phyloP scores from a whole-genome alignment of 37 sponge, comb jelly and placozoan species.

The Petrosia ficiformis region DNA sequence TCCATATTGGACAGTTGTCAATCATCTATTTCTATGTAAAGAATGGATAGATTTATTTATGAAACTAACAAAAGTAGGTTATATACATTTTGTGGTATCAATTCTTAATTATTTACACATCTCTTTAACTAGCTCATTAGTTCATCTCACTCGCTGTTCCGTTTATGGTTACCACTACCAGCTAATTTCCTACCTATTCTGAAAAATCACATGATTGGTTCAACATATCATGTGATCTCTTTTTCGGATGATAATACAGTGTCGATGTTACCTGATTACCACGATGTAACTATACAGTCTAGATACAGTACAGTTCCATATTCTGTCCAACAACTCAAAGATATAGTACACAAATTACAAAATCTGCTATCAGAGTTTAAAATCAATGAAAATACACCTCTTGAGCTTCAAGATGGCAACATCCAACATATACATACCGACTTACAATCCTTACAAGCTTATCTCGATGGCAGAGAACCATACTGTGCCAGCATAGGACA shows the following conservation, averaged over 20 bases:
- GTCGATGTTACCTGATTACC: not conserved
- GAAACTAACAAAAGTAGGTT: conserved; percentile 1
- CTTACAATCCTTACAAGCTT: no score
- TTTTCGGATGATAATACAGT: not conserved
- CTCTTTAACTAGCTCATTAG: no score
- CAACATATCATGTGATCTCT: not conserved
- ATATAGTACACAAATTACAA: not conserved
- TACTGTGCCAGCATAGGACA: no score
- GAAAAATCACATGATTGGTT: not conserved
- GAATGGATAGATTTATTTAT: conserved; percentile 1
- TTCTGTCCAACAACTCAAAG: not conserved
- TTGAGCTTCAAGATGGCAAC: no score
- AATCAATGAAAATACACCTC: no score
- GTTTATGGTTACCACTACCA: not conserved
- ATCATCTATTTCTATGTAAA: conserved; percentile 10
- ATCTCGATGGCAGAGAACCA: no score
- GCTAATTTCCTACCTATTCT: not conserved
- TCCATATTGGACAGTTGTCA: conserved; percentile 27
- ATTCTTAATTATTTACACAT: no score
- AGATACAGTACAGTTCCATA: not conserved
- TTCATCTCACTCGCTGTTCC: not conserved
- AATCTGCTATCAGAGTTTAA: not conserved
- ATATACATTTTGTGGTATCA: no score
- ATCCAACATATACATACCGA: no score
- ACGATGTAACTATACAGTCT: not conserved